Evolutionary conservation across 2,797 vertebrate genomes (phyloP).

Genomic region (Clarias laeviceps): DNA sequence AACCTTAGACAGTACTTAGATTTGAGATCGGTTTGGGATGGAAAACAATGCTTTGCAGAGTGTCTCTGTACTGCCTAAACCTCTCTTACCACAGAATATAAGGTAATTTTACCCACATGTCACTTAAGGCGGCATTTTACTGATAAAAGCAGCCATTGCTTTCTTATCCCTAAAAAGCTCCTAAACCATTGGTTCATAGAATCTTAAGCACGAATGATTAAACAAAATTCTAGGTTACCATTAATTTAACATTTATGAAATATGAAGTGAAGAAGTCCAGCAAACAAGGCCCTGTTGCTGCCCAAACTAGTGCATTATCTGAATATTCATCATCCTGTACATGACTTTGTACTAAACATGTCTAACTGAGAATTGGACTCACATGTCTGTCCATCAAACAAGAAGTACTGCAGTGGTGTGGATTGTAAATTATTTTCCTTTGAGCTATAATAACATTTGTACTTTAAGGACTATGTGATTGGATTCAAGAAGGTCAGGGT

Average conservation of each 20-base stretch:
- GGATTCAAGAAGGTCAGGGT: constrained; percentile 66
- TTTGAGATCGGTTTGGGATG: too few relatives aligned
- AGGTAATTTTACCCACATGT: not conserved
- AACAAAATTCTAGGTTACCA: too few relatives aligned
- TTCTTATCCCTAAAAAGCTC: too few relatives aligned
- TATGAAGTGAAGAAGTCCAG: not conserved
- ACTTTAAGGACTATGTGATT: constrained; percentile 70
- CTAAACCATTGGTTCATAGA: too few relatives aligned
- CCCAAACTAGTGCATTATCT: not conserved
- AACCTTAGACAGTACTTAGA: not conserved
- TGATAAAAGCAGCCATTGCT: too few relatives aligned
- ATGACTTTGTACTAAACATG: not conserved
- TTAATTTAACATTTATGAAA: too few relatives aligned
- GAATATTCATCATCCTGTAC: too few relatives aligned
- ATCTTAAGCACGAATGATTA: too few relatives aligned
- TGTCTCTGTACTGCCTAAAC: not conserved
- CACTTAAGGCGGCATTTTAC: not conserved
- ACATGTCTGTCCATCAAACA: not conserved
- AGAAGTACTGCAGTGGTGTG: not conserved
- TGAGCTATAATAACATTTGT: constrained; percentile 16
- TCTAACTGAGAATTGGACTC: not conserved
- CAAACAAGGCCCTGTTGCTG: not conserved
- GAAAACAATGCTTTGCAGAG: too few relatives aligned
- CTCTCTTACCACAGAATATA: not conserved
- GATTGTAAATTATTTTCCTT: not conserved